Conservation (phyloP, 2,113 vertebrate genomes). For the Phyllostomus discolor region DNA sequence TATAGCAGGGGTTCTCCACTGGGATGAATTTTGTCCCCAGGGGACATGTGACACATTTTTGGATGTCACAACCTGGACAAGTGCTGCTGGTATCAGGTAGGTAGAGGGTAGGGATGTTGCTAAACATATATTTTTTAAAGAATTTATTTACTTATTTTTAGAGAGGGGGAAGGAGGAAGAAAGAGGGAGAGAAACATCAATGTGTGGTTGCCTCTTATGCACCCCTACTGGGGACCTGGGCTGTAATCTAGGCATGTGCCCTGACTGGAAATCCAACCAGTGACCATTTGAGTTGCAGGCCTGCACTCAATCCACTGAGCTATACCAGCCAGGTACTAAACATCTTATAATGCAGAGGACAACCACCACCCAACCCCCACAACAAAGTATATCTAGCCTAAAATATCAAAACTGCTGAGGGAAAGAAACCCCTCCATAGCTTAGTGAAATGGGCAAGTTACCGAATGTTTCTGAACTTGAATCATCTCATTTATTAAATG, state of each 20-base stretch:
- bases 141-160: no score
- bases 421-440: background rate
- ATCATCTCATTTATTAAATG: background rate
- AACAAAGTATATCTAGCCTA: background rate
- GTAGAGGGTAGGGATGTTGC: background rate
- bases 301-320: no score
- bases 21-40: background rate
- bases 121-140: background rate
- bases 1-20: background rate
- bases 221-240: no score
- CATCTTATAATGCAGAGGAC: background rate
- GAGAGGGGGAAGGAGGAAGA: no score
- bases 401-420: background rate
- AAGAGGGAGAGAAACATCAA: no score
- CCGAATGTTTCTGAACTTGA: background rate
- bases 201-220: no score
- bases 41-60: background rate
- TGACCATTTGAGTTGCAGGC: no score
- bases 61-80: background rate
- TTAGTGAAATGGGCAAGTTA: background rate
- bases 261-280: no score
- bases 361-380: accelerated
- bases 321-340: no score
- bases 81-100: background rate
- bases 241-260: no score